Conservation (phyloP, 1,140 invertebrate genomes). For the Drosophila triauraria region DNA sequence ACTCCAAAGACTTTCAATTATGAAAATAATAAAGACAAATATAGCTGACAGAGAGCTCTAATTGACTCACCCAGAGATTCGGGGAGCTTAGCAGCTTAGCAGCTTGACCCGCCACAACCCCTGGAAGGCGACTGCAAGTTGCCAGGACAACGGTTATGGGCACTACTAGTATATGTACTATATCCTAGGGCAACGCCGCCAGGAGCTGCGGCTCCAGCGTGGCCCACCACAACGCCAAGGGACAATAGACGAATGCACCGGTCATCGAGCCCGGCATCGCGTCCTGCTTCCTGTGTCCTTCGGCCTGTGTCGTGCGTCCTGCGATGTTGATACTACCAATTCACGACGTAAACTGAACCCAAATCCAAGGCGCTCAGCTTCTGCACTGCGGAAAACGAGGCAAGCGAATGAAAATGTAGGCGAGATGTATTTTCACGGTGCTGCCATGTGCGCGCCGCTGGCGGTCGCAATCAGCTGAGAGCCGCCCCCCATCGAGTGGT, state of each 20-base stretch:
- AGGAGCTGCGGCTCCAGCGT: conserved; percentile 8
- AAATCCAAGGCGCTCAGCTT: conserved; percentile 31
- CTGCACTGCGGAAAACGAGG: conserved; percentile 56
- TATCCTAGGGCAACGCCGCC: conserved; percentile 30
- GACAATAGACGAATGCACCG: conserved; percentile 43
- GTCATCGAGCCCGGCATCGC: conserved; percentile 58
- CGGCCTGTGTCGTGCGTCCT: conserved; percentile 13
- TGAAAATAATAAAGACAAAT: conserved; percentile 39
- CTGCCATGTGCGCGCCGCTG: conserved; percentile 57
- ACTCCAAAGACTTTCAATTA: conserved; percentile 43
- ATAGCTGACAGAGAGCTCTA: conserved; percentile 5
- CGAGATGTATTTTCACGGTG: conserved; percentile 46
- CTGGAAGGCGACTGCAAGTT: conserved; percentile 19
- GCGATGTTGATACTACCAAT: conserved; percentile 60
- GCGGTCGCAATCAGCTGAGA: conserved; percentile 67
- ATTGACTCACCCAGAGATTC: conserved; percentile 40
- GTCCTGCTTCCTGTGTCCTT: conserved; percentile 25
- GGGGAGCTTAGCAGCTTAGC: neutral
- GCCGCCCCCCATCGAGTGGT: conserved; percentile 7
- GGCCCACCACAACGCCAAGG: conserved; percentile 21
- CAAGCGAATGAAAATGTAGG: conserved; percentile 67
- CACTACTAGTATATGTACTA: conserved; percentile 1
- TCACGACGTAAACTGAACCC: conserved; percentile 59
- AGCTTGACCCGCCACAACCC: conserved; percentile 6
- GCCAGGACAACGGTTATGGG: conserved; percentile 53